Base-by-base conservation (phyloP, 1,140 invertebrate genomes). In the Zaprionus taronus region DNA sequence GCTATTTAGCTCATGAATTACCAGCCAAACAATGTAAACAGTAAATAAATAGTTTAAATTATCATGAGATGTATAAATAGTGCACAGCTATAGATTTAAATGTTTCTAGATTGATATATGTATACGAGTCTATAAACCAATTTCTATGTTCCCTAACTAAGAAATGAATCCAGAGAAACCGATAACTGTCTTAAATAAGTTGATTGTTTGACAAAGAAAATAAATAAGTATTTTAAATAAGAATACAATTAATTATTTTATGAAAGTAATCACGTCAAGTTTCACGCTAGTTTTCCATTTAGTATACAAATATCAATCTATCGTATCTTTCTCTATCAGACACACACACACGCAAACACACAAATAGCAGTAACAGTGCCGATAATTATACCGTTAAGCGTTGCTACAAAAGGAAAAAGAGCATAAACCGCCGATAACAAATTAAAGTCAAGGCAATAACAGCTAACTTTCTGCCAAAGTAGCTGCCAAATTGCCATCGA, bases 301-400 rank as follows among this genome's bases (percentile, higher is more conserved):
- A 7, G 14, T n/a, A 41, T n/a, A 58, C 24, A 66, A 55, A 28
- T 12, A 69, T 41, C 15, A 41, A 41, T 47, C 7, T 17, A 47
- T 47, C n/a, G 41, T 51, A 51, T 51, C 47, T 51, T 22, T 51
- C 5, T 14, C 22, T 14, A 51, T 24, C 22, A 51, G 47, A 12
- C 63, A 76, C 51, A 60, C 62, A 38, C 49, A 56, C 24, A 53
- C 22, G 49, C 53, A 68, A 22, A 22, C 63, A 53, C 31, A 31
- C 15, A 74, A 14, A 38, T 15, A 36, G 44, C 20, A 44, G 34
- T 14, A 26, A 58, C 9, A 41, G 34, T 38, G 72, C 26, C 68
- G 62, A 85, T 82, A 86, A 82, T 72, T 81, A 68, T 85, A 85
- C 83, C 83, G 83, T 85, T 82, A 86, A 79, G 57, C 68, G 57